These are phyloP conservation scores for Tympanuchus pallidicinctus DNA, from an alignment of 2,113 vertebrate genomes.

Conservation along the genomic window DNA sequence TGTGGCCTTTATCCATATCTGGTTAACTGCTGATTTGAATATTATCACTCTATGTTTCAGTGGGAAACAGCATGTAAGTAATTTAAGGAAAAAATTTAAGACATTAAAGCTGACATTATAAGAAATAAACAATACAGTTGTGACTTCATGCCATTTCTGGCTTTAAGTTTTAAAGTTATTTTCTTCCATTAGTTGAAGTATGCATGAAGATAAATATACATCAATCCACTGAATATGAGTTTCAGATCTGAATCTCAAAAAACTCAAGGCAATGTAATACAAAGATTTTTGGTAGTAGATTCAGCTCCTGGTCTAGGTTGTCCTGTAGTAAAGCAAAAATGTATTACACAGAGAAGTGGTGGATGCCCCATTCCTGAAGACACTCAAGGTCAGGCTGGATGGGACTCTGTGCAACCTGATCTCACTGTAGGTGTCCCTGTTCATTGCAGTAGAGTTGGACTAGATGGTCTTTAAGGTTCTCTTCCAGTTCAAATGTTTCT, in stretches of 20 bases:
- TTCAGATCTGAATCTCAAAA: background rate
- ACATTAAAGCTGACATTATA: background rate
- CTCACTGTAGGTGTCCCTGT: no score
- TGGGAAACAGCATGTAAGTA: fast-evolving
- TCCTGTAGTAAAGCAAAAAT: background rate
- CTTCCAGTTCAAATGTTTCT: no score
- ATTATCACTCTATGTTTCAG: background rate
- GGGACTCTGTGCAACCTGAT: no score
- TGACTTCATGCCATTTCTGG: background rate
- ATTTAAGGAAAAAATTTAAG: background rate
- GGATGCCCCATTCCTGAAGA: no score
- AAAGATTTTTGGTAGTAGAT: background rate
- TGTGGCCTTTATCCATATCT: background rate
- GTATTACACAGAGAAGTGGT: background rate
- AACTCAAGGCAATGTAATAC: background rate
- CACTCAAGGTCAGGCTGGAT: no score
- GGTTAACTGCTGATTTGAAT: background rate
- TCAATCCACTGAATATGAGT: background rate
- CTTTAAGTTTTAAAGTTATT: background rate
- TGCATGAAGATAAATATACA: background rate
- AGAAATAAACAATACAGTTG: background rate
- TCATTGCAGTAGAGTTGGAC: no score
- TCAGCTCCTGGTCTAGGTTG: background rate
- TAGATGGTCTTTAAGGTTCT: no score
- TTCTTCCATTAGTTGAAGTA: background rate